These are phyloP conservation scores for Octopus bimaculoides DNA, from an alignment of 1,140 invertebrate species.

Conservation along the genomic window DNA sequence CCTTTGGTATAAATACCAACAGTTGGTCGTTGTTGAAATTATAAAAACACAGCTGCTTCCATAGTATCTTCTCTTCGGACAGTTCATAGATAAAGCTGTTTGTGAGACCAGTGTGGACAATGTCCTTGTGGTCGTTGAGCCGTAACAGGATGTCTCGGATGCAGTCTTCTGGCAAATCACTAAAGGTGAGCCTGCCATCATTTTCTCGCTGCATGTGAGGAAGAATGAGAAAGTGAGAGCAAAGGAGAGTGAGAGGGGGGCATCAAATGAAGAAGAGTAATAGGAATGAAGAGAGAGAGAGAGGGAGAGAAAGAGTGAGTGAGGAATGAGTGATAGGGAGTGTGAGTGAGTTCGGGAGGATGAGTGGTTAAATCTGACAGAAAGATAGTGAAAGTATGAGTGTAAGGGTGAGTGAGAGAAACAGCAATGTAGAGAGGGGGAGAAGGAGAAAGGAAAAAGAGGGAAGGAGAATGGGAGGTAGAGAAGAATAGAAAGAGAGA, in stretches of 20 bases:
- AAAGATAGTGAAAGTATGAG: background rate
- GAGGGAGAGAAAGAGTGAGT: background rate
- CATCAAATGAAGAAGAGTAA: background rate
- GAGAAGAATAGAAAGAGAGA: background rate
- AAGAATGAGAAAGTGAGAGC: background rate
- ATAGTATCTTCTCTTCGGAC: conserved; percentile 84
- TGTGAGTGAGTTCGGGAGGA: background rate
- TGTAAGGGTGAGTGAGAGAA: background rate
- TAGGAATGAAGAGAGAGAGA: background rate
- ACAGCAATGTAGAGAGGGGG: background rate
- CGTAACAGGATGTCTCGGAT: conserved; percentile 85
- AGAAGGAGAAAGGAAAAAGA: background rate
- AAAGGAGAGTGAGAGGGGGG: background rate
- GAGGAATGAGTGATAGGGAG: background rate
- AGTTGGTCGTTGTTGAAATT: conserved; percentile 89
- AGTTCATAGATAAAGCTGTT: conserved; percentile 74
- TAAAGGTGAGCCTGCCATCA: conserved; percentile 77
- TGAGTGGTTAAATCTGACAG: background rate
- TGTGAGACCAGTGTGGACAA: conserved; percentile 72
- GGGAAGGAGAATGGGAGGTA: background rate
- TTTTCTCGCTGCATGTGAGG: conserved; percentile 70
- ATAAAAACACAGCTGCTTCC: conserved; percentile 86
- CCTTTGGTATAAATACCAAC: conserved; percentile 62
- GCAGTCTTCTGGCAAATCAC: conserved; percentile 90
- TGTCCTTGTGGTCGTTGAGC: conserved; percentile 87